phyloP scores from a whole-genome alignment of 2,797 vertebrate species.

The Enteromius mattozi region DNA sequence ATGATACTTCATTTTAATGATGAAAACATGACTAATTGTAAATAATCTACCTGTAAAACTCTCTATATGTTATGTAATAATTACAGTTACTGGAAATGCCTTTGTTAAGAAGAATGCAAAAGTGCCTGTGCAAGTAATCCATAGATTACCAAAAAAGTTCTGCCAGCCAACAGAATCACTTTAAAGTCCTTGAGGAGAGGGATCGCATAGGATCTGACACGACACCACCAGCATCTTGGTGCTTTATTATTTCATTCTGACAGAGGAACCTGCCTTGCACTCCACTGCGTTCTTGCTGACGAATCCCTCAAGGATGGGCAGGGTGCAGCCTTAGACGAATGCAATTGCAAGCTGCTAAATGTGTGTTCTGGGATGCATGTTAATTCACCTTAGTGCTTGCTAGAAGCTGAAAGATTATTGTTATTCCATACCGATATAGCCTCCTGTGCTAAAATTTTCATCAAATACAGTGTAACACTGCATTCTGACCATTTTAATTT shows the following conservation, averaged over 20 bases:
- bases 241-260: conserved; percentile 86
- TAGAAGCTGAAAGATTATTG: conserved; percentile 68
- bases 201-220: conserved; percentile 12
- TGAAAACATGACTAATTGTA: neutral
- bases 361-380: conserved; percentile 73
- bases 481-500: neutral
- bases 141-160: neutral
- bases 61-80: neutral
- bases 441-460: neutral
- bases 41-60: neutral
- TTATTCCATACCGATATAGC: conserved; percentile 62
- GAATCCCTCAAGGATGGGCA: conserved; percentile 78
- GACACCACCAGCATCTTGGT: conserved; percentile 71
- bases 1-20: neutral
- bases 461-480: neutral
- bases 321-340: conserved; percentile 80
- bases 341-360: conserved; percentile 82
- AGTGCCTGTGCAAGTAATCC: neutral
- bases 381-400: conserved; percentile 71
- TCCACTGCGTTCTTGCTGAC: conserved; percentile 71
- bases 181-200: neutral
- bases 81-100: neutral
- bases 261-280: conserved; percentile 77
- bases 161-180: neutral
- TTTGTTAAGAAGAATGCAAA: neutral